phyloP scores from a whole-genome alignment of 2,113 vertebrate species.

The Hymenochirus boettgeri region DNA sequence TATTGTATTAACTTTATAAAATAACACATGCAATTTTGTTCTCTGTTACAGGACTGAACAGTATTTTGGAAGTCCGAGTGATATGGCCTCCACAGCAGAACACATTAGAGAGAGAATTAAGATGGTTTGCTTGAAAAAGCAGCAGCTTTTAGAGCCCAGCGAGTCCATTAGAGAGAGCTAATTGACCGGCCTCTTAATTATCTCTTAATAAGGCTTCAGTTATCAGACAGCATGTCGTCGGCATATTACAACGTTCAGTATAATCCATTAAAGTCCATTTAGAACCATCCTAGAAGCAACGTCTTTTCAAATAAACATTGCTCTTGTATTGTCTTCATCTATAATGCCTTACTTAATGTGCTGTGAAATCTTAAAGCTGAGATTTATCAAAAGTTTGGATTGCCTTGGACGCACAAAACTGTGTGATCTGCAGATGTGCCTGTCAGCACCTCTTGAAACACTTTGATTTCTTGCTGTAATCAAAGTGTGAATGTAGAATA shows the following conservation, averaged over 20 bases:
- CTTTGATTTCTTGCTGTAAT: conserved; percentile 12
- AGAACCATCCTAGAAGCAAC: conserved; percentile 51
- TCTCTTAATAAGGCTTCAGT: conserved; percentile 52
- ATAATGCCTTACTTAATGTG: conserved; percentile 71
- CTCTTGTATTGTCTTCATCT: conserved; percentile 60
- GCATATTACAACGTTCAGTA: conserved; percentile 52
- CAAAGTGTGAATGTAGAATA: conserved; percentile 5
- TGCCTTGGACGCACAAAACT: background rate
- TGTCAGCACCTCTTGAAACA: background rate
- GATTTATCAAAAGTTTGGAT: conserved; percentile 54
- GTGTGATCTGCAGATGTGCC: background rate
- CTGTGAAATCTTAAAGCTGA: conserved; percentile 63
- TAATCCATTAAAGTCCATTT: conserved; percentile 60
- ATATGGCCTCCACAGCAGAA: conserved; percentile 87
- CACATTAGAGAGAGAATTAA: conserved; percentile 89
- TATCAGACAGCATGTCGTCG: conserved; percentile 57
- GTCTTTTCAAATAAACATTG: conserved; percentile 53
- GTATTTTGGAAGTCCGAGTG: conserved; percentile 88
- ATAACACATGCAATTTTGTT: too few relatives aligned
- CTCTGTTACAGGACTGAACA: conserved; percentile 80
- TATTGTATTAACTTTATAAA: too few relatives aligned
- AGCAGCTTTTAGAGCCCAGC: conserved; percentile 72
- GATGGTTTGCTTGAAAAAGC: conserved; percentile 82
- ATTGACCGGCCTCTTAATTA: conserved; percentile 52
- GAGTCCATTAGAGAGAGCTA: conserved; percentile 66